Base-by-base conservation (phyloP, 1,140 invertebrate species). In the Drosophila equinoxialis region DNA sequence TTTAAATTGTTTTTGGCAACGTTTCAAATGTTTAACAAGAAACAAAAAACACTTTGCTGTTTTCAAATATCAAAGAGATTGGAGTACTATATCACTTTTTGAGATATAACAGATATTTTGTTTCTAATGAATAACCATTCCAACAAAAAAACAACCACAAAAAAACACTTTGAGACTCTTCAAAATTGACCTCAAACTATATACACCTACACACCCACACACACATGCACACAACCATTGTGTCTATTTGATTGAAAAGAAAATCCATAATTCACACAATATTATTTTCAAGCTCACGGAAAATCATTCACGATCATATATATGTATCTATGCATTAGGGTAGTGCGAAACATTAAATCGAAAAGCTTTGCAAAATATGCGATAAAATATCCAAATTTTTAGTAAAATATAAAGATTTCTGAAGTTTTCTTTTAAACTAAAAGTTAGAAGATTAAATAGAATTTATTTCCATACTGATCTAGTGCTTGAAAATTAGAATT, bases 1-100 rank as follows among this genome's bases (percentile, higher is more conserved):
- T 59, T 59, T 59, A 59, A 59, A 59, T 59, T 35, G 57, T 59
- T 59, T 59, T 59, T 59, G 57, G 57, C 57, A 59, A 59, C 33
- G 57, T 7, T 59, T 59, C 57, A 59, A 59, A 51, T 51, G 45
- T 51, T 51, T 51, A 51, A 51, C 45, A 51, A 23, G n/a, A 51
- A 11, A 26, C 35, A 59, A 20, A 35, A 37, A 59, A 59, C 30
- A 17, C n/a, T 20, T 13, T 37, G n/a, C 8, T 59, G 30, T 39
- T 59, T 59, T 59, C 57, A 20, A 59, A 39, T 37, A 59, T 59
- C 57, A 59, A 59, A 59, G 57, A 59, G 57, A 37, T 59, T 35
- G 57, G 57, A 59, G 33, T 59, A 37, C 57, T 59, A 59, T 59
- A 59, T 59, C 57, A 59, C 17, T 8, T 17, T 59, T 14, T 59